Evolutionary conservation across 2,888 invertebrate genomes (phyloP).

Genomic region (Stenichneumon culpator): DNA sequence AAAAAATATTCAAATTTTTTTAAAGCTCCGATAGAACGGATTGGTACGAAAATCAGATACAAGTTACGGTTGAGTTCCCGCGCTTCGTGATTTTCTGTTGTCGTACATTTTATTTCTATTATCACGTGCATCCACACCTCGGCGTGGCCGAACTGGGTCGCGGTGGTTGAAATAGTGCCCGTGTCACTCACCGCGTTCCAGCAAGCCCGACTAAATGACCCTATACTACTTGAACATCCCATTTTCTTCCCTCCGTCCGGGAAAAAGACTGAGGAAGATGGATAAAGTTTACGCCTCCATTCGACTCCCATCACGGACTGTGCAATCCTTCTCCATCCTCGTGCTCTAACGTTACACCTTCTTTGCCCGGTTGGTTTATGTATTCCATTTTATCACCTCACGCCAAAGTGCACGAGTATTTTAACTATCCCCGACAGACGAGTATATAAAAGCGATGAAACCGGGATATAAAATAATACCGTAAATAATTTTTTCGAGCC

Average conservation of each 20-base stretch:
- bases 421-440: not conserved
- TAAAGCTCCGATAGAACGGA: not conserved
- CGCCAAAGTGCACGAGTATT: not conserved
- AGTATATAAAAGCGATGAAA: not conserved
- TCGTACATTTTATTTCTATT: conserved; percentile 12
- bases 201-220: conserved; percentile 39
- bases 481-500: not conserved
- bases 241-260: not conserved
- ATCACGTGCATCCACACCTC: not conserved
- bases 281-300: conserved; percentile 29
- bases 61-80: no score
- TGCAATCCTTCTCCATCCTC: not conserved
- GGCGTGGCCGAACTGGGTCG: conserved; percentile 8
- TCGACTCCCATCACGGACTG: conserved; percentile 11
- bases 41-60: not conserved
- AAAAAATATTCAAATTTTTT: not conserved
- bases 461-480: not conserved
- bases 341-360: not conserved
- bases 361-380: not conserved
- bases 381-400: not conserved
- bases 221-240: conserved; percentile 38
- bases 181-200: not conserved
- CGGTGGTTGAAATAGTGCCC: not conserved
- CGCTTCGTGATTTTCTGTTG: no score
- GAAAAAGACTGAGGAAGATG: conserved; percentile 28